A percentile compares a stretch with the other conserved stretches of the same genome.
These are phyloP conservation scores for Polypedilum vanderplanki DNA, from an alignment of 1,140 invertebrate genomes.

Conservation along the genomic window DNA sequence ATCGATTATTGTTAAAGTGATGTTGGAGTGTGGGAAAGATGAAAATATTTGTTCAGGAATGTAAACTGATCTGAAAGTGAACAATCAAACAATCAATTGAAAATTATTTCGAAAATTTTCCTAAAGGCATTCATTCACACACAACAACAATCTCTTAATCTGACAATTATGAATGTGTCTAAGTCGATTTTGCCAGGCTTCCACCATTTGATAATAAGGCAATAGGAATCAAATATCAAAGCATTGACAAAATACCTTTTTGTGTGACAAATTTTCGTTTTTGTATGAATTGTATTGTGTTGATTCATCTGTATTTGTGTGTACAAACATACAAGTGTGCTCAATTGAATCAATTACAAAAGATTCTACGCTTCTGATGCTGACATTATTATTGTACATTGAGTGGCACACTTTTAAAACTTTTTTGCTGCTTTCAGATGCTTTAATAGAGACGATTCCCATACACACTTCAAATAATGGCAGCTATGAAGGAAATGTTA, in stretches of 20 bases:
- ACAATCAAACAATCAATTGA: background rate
- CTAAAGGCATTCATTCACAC: background rate
- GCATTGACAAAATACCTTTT: background rate
- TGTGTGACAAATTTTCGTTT: background rate
- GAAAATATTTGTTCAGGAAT: background rate
- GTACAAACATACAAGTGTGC: no score
- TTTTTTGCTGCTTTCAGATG: no score
- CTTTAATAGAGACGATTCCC: no score
- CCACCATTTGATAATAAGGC: background rate
- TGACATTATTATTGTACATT: no score
- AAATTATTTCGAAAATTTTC: background rate
- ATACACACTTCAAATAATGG: background rate
- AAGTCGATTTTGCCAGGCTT: background rate
- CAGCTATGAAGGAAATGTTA: background rate
- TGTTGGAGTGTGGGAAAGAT: no score
- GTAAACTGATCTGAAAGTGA: background rate
- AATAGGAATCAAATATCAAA: slow-evolving; percentile 23
- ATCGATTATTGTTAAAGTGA: no score
- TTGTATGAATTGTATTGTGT: no score
- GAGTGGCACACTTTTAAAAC: background rate
- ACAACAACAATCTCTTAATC: background rate
- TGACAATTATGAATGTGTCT: slow-evolving; percentile 18
- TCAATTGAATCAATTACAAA: no score
- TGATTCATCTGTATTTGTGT: no score
- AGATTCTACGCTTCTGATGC: no score